Evolutionary conservation across 2,888 invertebrate species (phyloP), one percentile per base, ranked within the genome.

Genomic region (Microctonus hyperodae): DNA sequence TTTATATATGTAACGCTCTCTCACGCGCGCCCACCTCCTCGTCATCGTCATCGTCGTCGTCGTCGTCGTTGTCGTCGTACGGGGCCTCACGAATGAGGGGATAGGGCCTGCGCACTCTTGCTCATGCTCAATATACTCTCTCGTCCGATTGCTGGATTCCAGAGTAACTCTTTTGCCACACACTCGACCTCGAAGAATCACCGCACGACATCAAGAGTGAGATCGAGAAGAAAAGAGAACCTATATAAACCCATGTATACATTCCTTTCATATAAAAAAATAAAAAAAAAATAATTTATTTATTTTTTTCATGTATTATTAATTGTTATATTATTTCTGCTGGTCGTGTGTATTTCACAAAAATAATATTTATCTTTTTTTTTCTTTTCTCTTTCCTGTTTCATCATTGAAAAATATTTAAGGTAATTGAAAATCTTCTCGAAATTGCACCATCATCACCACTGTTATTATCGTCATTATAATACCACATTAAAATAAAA

Each of bases 61-160:
- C 16, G 16, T 44, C 44, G 7, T 44, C 16, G 37, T 37, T 37
- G 37, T 37, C n/a, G 69, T 70, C 60, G 66, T 68, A 56, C 66
- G 68, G 63, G 64, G 59, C 44, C 64, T 65, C 67, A 66, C 58
- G 50, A 59, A 37, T 22, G 7, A 31, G 40, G 65, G 40, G 65
- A 25, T 11, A 56, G 40, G 37, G 16, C 23, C 68, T 68, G 73
- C 74, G 74, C 75, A 68, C 73, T 72, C 73, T 5, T 28, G 37
- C 37, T 44, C 44, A 44, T 44, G 44, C 44, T 44, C 44, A 44
- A 44, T 44, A n/a, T 44, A 16, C 16, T 44, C 9, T 35, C 35
- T 35, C 35, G 73, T 74, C 70, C 72, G 74, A 74, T 76, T 74
- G 74, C 74, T 73, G 74, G 73, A 76, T 76, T 77, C 76, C 75